Evolutionary conservation across 2,113 vertebrate species (phyloP).

Genomic region (Erpornis zantholeuca): DNA sequence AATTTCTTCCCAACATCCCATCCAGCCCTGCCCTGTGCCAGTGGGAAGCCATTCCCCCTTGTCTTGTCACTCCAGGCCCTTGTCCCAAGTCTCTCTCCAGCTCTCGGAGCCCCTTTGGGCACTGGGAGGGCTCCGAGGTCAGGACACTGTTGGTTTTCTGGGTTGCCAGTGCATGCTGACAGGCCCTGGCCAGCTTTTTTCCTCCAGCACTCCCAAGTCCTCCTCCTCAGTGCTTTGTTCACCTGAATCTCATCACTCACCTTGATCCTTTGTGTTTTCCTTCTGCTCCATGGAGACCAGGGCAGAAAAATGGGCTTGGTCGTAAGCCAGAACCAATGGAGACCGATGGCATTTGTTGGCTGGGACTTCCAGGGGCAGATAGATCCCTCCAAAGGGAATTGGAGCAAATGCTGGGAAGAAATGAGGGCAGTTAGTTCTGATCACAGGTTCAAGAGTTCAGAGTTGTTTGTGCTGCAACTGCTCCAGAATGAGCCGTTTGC

Average conservation of each 20-base stretch:
- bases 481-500: neutral
- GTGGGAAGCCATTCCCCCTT: neutral
- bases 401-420: slow-evolving; percentile 87
- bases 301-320: slow-evolving; percentile 97
- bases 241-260: slow-evolving; percentile 54
- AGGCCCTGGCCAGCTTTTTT: neutral
- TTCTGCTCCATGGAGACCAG: slow-evolving; percentile 98
- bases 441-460: neutral
- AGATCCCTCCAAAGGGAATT: slow-evolving; percentile 96
- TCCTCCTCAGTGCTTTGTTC: neutral
- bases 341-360: slow-evolving; percentile 91
- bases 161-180: fast-evolving
- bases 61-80: neutral
- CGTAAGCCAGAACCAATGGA: slow-evolving; percentile 91
- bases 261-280: slow-evolving; percentile 89
- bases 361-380: slow-evolving; percentile 92
- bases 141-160: neutral
- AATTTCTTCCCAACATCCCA: neutral
- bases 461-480: neutral
- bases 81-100: neutral
- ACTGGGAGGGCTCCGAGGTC: neutral
- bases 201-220: neutral
- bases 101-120: neutral
- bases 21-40: neutral
- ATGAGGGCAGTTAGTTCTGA: fast-evolving